Base-by-base conservation (phyloP, 2,113 vertebrate genomes). In the Forbesichthys papilliferus region DNA sequence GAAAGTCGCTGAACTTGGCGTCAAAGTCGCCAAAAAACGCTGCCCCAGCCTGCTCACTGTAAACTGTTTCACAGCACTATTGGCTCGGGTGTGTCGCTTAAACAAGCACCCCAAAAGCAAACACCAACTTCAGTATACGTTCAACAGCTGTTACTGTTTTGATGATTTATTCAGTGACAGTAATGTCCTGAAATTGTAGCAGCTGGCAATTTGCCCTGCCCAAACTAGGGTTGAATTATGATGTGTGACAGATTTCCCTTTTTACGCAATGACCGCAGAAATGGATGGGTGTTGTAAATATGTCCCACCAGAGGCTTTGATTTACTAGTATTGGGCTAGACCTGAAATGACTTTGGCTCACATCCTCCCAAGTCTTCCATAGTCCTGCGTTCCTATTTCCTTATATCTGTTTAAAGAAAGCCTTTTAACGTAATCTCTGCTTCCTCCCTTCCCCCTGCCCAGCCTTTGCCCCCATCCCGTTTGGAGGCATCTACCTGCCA, bases 401-500 rank as follows among this genome's bases (percentile, higher is more conserved):
- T 16, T 16, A 16, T n/a, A 12, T 9, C 27, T 55, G 12, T 64
- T 52, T 71, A 73, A 72, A 0, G 14, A 51, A 52, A 55, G 64
- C 14, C 66, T n/a, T 47, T 2, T 42, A 48, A 65, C 57, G 3
- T 61, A 36, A 0, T 33, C 51, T 13, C 12, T 46, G 62, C 57
- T 3, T 49, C 12, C 57, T 60, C 27, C 57, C 11, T 8, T 18
- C 57, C 57, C 61, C 27, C 14, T 75, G 18, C 57, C 10, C 85
- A 99, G 98, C 98, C 0, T 99, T 99, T 48, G 97, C 98, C 9
- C 98, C 98, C 1, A 99, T 99, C 77, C 98, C 98, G 0, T 99
- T 99, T 54, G 97, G 98, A 71, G 97, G 98, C 48, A 96, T 99
- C 74, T 99, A 98, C 68, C 92, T 99, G 3, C 98, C 98, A 1